phyloP scores from a whole-genome alignment of 2,113 vertebrate genomes.

The Vidua chalybeata region DNA sequence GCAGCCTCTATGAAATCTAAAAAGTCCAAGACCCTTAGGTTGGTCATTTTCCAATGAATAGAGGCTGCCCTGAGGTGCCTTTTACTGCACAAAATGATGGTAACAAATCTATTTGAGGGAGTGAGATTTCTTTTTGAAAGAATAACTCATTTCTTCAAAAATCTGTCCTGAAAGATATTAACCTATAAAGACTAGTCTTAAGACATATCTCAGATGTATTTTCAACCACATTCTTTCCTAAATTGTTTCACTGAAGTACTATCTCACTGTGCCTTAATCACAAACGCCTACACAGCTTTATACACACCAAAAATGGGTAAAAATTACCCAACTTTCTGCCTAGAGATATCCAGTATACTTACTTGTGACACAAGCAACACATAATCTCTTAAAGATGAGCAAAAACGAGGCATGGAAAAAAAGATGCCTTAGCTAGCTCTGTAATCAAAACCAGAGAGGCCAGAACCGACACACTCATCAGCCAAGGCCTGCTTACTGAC shows the following conservation, averaged over 20 bases:
- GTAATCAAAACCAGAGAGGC: constrained; percentile 3
- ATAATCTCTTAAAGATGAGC: not conserved
- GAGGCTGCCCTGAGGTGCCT: not conserved
- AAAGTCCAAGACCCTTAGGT: not conserved
- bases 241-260: not conserved
- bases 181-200: not conserved
- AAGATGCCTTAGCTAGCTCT: not conserved
- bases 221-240: not conserved
- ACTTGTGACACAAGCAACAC: not conserved
- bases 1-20: not conserved
- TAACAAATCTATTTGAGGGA: not conserved
- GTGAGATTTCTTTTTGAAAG: not conserved
- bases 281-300: not conserved
- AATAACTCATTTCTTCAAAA: not conserved
- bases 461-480: constrained; percentile 1
- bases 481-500: not conserved
- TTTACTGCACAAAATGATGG: not conserved
- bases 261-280: not conserved
- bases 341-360: not conserved
- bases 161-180: not conserved
- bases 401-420: not conserved
- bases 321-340: not conserved
- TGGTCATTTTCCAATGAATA: not conserved
- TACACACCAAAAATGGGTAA: not conserved
- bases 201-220: not conserved